Conservation (phyloP, 2,888 invertebrate species). For the Chrysolina haemoptera region DNA sequence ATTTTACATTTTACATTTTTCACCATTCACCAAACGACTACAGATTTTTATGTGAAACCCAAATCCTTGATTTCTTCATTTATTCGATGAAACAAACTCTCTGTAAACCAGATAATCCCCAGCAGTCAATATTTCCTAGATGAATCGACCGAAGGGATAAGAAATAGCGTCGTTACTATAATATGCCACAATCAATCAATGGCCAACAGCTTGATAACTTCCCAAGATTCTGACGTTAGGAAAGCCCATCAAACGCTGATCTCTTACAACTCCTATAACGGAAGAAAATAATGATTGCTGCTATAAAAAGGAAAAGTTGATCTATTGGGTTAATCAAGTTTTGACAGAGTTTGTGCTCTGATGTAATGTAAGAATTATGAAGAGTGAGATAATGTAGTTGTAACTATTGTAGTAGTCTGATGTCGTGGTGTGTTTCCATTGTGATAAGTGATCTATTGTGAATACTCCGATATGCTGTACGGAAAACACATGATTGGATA, state of each 20-base stretch:
- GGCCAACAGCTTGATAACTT: constrained; percentile 57
- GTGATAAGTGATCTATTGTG: background rate
- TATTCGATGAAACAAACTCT: background rate
- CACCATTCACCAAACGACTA: too few species aligned
- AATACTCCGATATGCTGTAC: background rate
- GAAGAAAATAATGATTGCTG: constrained; percentile 44
- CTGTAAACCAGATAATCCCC: constrained; percentile 25
- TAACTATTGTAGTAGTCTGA: constrained; percentile 12
- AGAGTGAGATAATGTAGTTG: constrained; percentile 10
- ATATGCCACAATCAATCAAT: constrained; percentile 58
- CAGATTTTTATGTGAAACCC: too few species aligned
- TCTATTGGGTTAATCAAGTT: constrained; percentile 47
- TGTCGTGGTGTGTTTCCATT: constrained; percentile 8
- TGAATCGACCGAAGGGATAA: constrained; percentile 33
- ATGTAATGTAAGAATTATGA: constrained; percentile 25
- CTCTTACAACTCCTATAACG: constrained; percentile 43
- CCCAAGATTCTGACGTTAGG: constrained; percentile 33
- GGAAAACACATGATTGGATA: background rate
- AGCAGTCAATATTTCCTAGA: constrained; percentile 39
- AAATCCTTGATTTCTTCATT: background rate
- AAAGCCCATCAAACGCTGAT: constrained; percentile 46
- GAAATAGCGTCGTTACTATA: constrained; percentile 50
- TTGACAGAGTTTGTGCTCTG: constrained; percentile 27
- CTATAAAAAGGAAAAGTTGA: constrained; percentile 45
- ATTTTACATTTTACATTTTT: too few species aligned